These are phyloP conservation scores for Marmota flaviventris DNA, from an alignment of 2,113 vertebrate species.

Conservation along the genomic window DNA sequence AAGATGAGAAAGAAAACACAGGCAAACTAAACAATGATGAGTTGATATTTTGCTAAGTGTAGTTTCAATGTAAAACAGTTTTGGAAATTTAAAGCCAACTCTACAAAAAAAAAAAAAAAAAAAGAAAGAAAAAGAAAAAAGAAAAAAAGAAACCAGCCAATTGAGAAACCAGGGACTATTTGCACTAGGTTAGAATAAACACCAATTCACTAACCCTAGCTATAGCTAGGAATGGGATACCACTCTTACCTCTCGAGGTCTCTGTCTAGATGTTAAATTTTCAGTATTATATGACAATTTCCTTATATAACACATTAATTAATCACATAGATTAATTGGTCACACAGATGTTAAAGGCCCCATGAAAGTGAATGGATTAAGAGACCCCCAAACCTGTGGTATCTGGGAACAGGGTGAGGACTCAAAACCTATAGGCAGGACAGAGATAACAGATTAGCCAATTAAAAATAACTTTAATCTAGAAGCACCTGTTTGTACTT, in stretches of 20 bases:
- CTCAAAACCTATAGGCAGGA: background rate
- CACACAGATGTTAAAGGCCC: background rate
- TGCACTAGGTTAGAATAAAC: background rate
- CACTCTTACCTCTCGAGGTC: background rate
- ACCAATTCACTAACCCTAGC: background rate
- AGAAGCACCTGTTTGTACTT: background rate
- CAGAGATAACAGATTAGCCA: background rate
- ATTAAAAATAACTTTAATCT: background rate
- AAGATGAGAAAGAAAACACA: background rate
- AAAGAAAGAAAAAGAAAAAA: background rate
- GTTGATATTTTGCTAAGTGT: background rate
- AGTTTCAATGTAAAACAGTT: background rate
- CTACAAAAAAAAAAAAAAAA: constrained; percentile 1
- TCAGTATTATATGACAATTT: background rate
- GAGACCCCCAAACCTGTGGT: background rate
- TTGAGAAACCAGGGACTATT: background rate
- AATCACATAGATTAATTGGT: background rate
- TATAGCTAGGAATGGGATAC: background rate
- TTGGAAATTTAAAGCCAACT: background rate
- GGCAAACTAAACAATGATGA: background rate
- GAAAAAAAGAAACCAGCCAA: background rate
- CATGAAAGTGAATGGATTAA: background rate
- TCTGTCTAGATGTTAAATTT: background rate
- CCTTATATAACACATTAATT: background rate
- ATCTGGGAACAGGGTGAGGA: background rate